These are phyloP conservation scores for Congeria kusceri DNA, from an alignment of 2,888 invertebrate species.

Conservation along the genomic window DNA sequence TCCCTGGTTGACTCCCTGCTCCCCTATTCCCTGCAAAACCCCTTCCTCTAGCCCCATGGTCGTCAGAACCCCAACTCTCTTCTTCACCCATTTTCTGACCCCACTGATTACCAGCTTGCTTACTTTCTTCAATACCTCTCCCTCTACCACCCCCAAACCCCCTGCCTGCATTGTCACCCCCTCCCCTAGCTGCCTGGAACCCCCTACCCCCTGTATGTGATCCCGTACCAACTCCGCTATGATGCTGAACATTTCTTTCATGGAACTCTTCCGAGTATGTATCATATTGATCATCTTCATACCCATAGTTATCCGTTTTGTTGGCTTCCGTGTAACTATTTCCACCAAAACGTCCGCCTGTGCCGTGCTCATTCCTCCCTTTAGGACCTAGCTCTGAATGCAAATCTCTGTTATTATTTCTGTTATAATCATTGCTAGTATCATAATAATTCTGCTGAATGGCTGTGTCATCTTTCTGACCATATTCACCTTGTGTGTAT, in stretches of 20 bases:
- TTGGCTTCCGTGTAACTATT: no score
- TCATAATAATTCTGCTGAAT: conserved; percentile 7
- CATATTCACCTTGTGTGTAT: conserved; percentile 13
- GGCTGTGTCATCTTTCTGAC: not conserved
- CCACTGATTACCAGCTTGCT: no score
- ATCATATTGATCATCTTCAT: no score
- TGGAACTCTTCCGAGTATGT: no score
- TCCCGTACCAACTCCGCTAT: not conserved
- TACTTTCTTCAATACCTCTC: not conserved
- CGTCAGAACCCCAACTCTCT: not conserved
- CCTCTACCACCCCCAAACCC: not conserved
- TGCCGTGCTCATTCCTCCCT: no score
- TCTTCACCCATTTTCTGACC: not conserved
- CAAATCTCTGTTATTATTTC: not conserved
- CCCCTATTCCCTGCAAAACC: not conserved
- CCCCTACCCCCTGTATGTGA: not conserved
- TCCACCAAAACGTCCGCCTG: no score
- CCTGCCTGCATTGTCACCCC: conserved; percentile 1
- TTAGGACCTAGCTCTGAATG: no score
- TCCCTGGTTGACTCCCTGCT: conserved; percentile 2
- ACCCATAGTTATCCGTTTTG: no score
- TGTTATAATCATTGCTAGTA: conserved; percentile 18
- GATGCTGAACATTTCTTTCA: no score
- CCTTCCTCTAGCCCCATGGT: not conserved
- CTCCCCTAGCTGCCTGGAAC: not conserved